Evolutionary conservation across 2,113 vertebrate genomes (phyloP).

Genomic region (Mobula hypostoma): DNA sequence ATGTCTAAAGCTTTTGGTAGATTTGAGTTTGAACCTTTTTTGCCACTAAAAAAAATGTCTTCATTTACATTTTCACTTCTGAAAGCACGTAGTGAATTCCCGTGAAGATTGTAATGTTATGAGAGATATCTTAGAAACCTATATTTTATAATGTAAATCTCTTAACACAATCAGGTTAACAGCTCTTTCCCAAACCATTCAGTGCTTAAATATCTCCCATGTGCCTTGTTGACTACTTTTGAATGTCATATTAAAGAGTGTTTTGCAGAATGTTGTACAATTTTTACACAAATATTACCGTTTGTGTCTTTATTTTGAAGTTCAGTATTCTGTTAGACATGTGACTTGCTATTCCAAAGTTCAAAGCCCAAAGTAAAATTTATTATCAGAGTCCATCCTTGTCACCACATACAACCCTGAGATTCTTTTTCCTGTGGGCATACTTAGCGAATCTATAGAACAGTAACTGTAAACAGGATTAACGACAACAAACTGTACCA

Average conservation of each 20-base stretch:
- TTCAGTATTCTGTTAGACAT: background rate
- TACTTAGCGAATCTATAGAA: no score
- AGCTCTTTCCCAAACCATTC: background rate
- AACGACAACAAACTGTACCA: no score
- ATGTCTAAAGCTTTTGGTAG: no score
- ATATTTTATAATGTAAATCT: no score
- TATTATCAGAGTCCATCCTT: no score
- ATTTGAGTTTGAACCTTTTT: no score
- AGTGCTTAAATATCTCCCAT: background rate
- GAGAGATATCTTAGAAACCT: no score
- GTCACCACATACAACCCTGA: no score
- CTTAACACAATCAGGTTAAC: background rate
- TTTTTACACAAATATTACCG: background rate
- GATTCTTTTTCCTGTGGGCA: no score
- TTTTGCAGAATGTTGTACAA: background rate
- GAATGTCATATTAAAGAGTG: background rate
- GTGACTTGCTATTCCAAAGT: background rate
- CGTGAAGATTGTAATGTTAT: no score
- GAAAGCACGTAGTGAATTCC: background rate
- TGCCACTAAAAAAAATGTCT: background rate
- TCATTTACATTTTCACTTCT: background rate
- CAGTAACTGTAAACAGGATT: no score
- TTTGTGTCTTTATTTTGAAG: background rate
- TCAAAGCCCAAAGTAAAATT: no score
- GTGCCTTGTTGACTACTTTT: background rate